Percentiles rank a stretch among this genome's conserved stretches.
Evolutionary conservation across 2,797 vertebrate genomes (phyloP).

Genomic region (Helostoma temminkii): DNA sequence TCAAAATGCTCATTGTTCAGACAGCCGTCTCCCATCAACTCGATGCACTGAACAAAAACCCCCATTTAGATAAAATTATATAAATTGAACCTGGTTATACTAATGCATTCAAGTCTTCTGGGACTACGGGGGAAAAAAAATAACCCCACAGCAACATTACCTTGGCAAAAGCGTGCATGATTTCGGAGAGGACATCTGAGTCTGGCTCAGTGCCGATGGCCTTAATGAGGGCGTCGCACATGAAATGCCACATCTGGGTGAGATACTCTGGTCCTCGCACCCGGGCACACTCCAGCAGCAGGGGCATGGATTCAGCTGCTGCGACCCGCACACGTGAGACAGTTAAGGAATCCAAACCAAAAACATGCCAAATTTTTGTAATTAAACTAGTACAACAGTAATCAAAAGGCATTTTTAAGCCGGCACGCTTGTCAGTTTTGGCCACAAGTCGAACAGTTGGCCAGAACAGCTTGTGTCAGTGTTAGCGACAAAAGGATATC

Average conservation of each 20-base stretch:
- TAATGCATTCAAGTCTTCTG: neutral
- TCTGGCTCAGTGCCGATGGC: slow-evolving; percentile 98
- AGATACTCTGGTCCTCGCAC: slow-evolving; percentile 96
- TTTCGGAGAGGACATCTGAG: slow-evolving; percentile 97
- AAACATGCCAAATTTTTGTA: neutral
- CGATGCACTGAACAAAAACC: slow-evolving; percentile 89
- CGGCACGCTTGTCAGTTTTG: no score
- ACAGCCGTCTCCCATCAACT: slow-evolving; percentile 98
- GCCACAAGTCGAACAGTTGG: no score
- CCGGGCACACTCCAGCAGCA: slow-evolving; percentile 94
- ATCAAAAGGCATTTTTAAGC: no score
- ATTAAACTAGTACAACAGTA: neutral
- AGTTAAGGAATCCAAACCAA: slow-evolving; percentile 78
- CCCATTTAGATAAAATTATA: neutral
- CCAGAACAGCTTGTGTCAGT: neutral
- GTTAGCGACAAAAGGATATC: slow-evolving; percentile 90
- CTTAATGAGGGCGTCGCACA: slow-evolving; percentile 99
- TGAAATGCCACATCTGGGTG: slow-evolving; percentile 99
- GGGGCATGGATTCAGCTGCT: slow-evolving; percentile 97
- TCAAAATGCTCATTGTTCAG: slow-evolving; percentile 98
- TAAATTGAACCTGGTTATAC: neutral
- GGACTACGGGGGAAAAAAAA: neutral
- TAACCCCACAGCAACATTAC: slow-evolving; percentile 74
- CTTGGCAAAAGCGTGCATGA: slow-evolving; percentile 99
- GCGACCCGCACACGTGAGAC: slow-evolving; percentile 93